These are phyloP conservation scores for Halcyon leucocephala DNA, from an alignment of 2,797 vertebrate species.

Conservation along the genomic window DNA sequence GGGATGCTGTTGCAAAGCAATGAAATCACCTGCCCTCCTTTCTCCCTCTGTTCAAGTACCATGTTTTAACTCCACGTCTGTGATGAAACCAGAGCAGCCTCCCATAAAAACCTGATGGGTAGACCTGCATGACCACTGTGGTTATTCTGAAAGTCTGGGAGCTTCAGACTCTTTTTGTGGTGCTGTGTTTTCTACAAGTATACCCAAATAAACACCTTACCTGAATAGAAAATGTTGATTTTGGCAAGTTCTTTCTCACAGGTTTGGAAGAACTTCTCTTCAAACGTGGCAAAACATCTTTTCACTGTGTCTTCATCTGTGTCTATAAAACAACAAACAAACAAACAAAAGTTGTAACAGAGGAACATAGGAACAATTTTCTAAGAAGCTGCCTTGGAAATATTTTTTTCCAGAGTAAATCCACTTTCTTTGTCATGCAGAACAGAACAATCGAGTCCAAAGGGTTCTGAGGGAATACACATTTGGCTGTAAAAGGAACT, in stretches of 20 bases:
- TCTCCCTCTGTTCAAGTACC: not conserved
- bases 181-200: conserved; percentile 25
- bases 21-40: not conserved
- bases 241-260: conserved; percentile 98
- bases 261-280: conserved; percentile 97
- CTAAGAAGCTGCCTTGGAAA: not conserved
- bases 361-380: not conserved
- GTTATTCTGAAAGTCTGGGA: not conserved
- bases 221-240: conserved; percentile 99
- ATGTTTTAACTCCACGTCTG: not conserved
- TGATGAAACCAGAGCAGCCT: not conserved
- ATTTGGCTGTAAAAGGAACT: not conserved
- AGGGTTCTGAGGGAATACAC: not conserved
- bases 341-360: not conserved
- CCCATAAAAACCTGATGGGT: not conserved
- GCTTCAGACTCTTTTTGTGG: not conserved
- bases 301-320: conserved; percentile 95
- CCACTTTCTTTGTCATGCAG: not conserved
- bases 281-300: conserved; percentile 96
- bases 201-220: conserved; percentile 77
- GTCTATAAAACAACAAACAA: conserved; percentile 76
- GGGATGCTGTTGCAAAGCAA: not conserved
- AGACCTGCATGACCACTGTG: not conserved
- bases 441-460: not conserved
- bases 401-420: not conserved